Base-by-base conservation (phyloP, 1,140 invertebrate species). In the Lamellibrachia luymesi region DNA sequence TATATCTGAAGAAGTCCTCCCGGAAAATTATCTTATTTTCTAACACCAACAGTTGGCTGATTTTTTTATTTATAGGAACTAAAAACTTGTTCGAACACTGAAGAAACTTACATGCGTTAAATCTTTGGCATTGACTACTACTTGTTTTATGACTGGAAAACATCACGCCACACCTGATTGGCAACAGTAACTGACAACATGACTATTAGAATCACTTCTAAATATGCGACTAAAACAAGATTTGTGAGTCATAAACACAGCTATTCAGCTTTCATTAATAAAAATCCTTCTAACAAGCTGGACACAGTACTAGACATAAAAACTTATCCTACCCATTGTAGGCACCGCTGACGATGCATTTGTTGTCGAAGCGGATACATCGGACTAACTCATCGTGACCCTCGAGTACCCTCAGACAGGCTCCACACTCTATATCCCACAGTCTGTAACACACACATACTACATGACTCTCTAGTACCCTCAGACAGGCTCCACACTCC, bases 341-440 rank as follows among this genome's bases (percentile, higher is more conserved):
- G 91, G 99, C 99, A 93, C 99, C 99, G 96, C 98, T 99, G 92
- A 99, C 99, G 96, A 99, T 99, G 94, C 99, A 97, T 97, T 99
- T 99, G 95, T 98, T 98, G 97, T 99, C 99, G 96, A 99, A 99
- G 94, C 97, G 97, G 95, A 99, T 99, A 97, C 99, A 99, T 94
- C 99, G 97, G 17, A 99, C 99, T 89, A 99, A 97, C 96, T 99
- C 99, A 96, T 99, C 99, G 95, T 99, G 99, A 0, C 99, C 99
- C 97, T 99, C 99, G n/a, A 99, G 97, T 90, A 99, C 98, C 93
- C 99, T 97, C 92, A 99, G 97, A 97, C 99, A 99, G 93, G 98
- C 98, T 92, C 99, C 99, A 96, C 98, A 99, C 97, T 99, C 99
- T 95, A 99, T 99, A 96, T 99, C 99, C 99, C 99, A 99, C 94